Evolutionary conservation across 2,113 vertebrate species (phyloP), one percentile per base, ranked within the genome.

Genomic region (Taurulus bubalis): DNA sequence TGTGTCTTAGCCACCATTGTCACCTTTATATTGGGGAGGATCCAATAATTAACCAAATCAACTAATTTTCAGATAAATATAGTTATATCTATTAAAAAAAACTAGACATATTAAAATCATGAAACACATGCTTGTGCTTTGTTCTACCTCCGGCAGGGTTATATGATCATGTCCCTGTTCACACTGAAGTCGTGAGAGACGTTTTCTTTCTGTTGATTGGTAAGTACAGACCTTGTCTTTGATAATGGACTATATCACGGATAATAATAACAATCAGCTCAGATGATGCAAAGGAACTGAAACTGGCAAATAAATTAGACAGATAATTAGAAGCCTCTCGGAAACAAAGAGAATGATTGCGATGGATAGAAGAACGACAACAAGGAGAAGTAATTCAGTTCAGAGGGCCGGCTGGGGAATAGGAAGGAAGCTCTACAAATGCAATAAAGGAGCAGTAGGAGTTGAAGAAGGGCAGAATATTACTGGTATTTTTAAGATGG

Each of bases 261-360:
- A 32, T 32, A n/a, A n/a, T n/a, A n/a, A n/a, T n/a, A n/a, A n/a
- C n/a, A 49, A 1, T 2, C 10, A 42, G 24, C 49, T 49, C 15
- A 40, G 28, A 38, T 49, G 20, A 42, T 34, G 34, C 28, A 12
- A 72, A 60, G 8, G 12, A 65, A 51, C n/a, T 60, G 34, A 32
- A 59, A 42, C 26, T 56, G 15, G 15, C 10, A 71, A 36, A 73
- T 58, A 12, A 28, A 75, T 74, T 20, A 26, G 30, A 49, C 5
- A 32, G 28, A 79, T 71, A 67, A 86, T 73, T 28, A 62, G 24
- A 15, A 49, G 16, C 51, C 15, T 32, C 4, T 34, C 49, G 8
- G 36, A 74, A 79, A 49, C 9, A 26, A 75, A 49, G 47, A 49
- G 56, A 82, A 30, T 3, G 32, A 71, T 8, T 77, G 66, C 42